Evolutionary conservation across 1,140 invertebrate genomes (phyloP).

Genomic region (Acromyrmex charruanus): DNA sequence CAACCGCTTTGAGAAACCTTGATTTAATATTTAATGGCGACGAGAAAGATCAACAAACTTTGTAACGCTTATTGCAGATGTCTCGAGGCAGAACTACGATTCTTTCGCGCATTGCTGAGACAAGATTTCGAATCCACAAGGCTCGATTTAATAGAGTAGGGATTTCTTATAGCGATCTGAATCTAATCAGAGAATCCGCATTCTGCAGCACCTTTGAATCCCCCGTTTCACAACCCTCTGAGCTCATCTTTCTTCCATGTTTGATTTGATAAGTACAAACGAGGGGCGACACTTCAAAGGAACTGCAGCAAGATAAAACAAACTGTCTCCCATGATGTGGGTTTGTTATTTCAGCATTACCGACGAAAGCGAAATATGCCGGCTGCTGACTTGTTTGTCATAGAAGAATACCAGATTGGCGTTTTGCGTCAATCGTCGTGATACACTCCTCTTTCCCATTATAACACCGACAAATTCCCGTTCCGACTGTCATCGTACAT

Average conservation of each 20-base stretch:
- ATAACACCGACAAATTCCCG: slow-evolving; percentile 24
- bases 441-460: slow-evolving; percentile 68
- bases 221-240: slow-evolving; percentile 2
- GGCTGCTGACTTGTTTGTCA: slow-evolving; percentile 65
- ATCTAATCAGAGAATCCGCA: slow-evolving; percentile 57
- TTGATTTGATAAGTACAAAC: slow-evolving; percentile 66
- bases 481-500: slow-evolving; percentile 40
- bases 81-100: slow-evolving; percentile 42
- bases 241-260: slow-evolving; percentile 50
- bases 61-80: slow-evolving; percentile 53
- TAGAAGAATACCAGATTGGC: slow-evolving; percentile 66
- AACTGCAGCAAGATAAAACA: slow-evolving; percentile 66
- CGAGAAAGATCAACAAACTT: slow-evolving; percentile 53
- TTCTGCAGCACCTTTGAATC: slow-evolving; percentile 57
- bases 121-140: slow-evolving; percentile 51
- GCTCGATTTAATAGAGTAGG: slow-evolving; percentile 52
- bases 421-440: slow-evolving; percentile 71
- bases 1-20: slow-evolving; percentile 5
- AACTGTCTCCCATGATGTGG: slow-evolving; percentile 70
- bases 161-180: slow-evolving; percentile 30
- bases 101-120: slow-evolving; percentile 50
- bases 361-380: slow-evolving; percentile 74
- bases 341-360: slow-evolving; percentile 80
- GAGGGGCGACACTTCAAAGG: slow-evolving; percentile 76
- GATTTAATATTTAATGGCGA: slow-evolving; percentile 51